These are phyloP conservation scores for Poeciliopsis turrubarensis DNA, from an alignment of 2,113 vertebrate genomes.

Conservation along the genomic window DNA sequence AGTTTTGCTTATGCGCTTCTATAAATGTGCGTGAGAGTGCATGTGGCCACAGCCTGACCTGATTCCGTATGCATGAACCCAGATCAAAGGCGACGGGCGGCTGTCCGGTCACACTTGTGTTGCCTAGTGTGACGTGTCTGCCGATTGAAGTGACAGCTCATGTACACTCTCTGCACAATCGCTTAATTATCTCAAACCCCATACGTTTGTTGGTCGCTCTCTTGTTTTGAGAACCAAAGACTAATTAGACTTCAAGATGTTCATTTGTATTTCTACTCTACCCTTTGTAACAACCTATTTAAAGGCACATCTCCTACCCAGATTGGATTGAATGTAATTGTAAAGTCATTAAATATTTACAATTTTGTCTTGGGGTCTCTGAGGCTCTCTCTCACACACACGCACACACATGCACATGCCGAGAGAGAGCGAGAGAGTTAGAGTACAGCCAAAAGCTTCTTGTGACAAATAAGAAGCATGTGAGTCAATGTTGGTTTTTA, in stretches of 20 bases:
- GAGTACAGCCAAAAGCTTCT: conserved; percentile 53
- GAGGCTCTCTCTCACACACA: conserved; percentile 24
- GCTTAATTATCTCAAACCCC: conserved; percentile 86
- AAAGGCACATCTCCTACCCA: conserved; percentile 60
- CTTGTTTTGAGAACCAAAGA: conserved; percentile 60
- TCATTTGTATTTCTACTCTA: conserved; percentile 18
- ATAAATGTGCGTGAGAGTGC: conserved; percentile 25
- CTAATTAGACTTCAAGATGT: conserved; percentile 63
- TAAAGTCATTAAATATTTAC: conserved; percentile 76
- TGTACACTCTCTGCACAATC: conserved; percentile 85
- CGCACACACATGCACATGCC: no score
- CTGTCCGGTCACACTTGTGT: conserved; percentile 79
- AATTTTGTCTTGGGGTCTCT: conserved; percentile 58
- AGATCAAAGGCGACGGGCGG: conserved; percentile 84
- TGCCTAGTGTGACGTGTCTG: conserved; percentile 75
- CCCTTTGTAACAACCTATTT: conserved; percentile 33
- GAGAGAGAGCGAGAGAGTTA: conserved; percentile 60
- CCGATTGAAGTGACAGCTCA: conserved; percentile 84
- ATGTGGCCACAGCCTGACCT: conserved; percentile 81
- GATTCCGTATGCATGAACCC: conserved; percentile 78
- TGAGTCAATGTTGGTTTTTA: conserved; percentile 51
- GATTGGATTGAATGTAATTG: conserved; percentile 76
- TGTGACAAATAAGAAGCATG: conserved; percentile 67
- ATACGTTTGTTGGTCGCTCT: conserved; percentile 85
- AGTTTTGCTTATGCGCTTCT: conserved; percentile 8